Evolutionary conservation across 1,140 invertebrate genomes (phyloP), one percentile per base, ranked within the genome.

Genomic region (Sinonovacula constricta): DNA sequence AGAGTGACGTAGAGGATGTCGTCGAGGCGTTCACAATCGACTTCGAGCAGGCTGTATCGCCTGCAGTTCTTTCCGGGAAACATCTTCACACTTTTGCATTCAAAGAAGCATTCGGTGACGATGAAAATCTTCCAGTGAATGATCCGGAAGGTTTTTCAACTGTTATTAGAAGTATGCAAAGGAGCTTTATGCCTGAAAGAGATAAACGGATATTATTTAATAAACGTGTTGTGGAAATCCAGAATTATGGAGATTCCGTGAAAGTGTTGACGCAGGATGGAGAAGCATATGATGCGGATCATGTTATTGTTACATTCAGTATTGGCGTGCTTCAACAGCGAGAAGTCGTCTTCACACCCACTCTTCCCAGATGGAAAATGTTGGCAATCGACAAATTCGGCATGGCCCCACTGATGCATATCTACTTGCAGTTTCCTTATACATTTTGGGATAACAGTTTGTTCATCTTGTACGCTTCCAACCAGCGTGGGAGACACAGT

Each of bases 371-470:
- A 0, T 15, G 26, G 24, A 78, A 78, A 54, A 26, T 28, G 54
- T 4, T 69, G 5, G 75, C 75, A 2, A 70, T 78, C 22, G 67
- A 78, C 31, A 69, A 60, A 57, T 70, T 69, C 33, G 66, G 57
- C 5, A 60, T 69, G 30, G 33, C 45, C 24, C 3, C 4, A 15
- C 63, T 49, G n/a, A 62, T 45, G 4, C 75, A 69, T 56, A 68
- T 78, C 31, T 78, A 78, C 39, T 7, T 78, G 3, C 33, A 69
- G 15, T 78, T 69, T 69, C n/a, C 57, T 1, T 12, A 54, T 12
- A 30, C 66, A 7, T 78, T 78, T 31, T 78, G 75, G 75, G 75
- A 70, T 36, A n/a, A 68, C 31, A 60, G 56, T 3, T 33, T 63
- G 31, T 69, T 59, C 33, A 56, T 78, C 24, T n/a, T 78, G 5